Base-by-base conservation (phyloP, 2,888 invertebrate genomes). In the Caenorhabditis sp. region DNA sequence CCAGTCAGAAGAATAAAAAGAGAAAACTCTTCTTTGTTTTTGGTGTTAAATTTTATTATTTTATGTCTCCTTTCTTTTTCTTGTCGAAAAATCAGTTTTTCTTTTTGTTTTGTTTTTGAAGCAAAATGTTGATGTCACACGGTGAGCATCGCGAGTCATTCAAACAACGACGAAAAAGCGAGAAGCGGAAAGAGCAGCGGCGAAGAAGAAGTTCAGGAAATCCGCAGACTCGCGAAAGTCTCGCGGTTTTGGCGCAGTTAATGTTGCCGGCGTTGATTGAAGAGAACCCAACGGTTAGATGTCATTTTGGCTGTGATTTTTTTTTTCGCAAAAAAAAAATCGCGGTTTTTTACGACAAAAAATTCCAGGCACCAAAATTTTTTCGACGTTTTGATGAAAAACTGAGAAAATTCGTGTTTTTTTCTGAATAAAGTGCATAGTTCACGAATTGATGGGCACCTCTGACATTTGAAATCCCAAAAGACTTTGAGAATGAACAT, bases 221-320 rank as follows among this genome's bases (percentile, higher is more conserved):
- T 21, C 66, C 61, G 17, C 69, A 74, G n/a, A 66, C 77, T 1
- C 72, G 71, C 57, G 64, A 79, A 65, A 77, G 77, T 62, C 62
- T 79, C 0, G 71, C 75, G 1, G 75, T 59, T 14, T 49, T 79
- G 10, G 79, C 79, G 26, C 77, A 79, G 58, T 55, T 79, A 17
- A 79, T 79, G 79, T 62, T 77, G 1, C 79, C 79, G 2, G 79
- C 79, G 1, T 37, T 79, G 57, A 75, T 77, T 23, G 79, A 79
- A 26, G 66, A 77, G 31, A 53, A 69, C 19, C 43, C 68, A 24
- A 4, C 31, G 31, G 31, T 14, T n/a, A n/a, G 6, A 53, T 12
- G 10, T 53, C 54, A 53, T 17, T n/a, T 12, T 23, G 6, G 6
- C 23, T 12, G 54, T 23, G 54, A 37, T 10, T 37, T 37, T 37